Base-by-base conservation (phyloP, 2,888 invertebrate genomes). In the Teleogryllus oceanicus region DNA sequence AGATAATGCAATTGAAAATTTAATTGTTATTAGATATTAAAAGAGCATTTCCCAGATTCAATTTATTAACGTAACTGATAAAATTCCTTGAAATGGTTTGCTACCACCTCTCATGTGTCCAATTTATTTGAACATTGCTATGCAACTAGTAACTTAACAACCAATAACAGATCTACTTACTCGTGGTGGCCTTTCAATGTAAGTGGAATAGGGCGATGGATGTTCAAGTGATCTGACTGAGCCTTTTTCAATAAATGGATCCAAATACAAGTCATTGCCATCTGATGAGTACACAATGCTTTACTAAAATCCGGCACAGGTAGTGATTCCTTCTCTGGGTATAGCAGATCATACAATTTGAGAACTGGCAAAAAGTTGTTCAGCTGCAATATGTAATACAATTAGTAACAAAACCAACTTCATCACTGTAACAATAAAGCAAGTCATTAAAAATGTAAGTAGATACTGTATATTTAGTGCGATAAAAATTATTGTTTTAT, bases 221-320 rank as follows among this genome's bases (percentile, higher is more conserved):
- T 92, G 83, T 93, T 94, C 82, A 93, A 91, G 85, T 94, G 94
- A 85, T 97, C 97, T 2, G 93, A 90, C 86, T 96, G 95, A 0
- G 97, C 97, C 88, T 98, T 98, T 86, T 96, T 97, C 84, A 96
- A 90, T 81, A 98, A 89, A 88, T 98, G 97, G 86, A 98, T 96
- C 97, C 98, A 98, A 86, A 98, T 97, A 85, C 97, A 97, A 16
- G 96, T 95, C 82, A 96, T 94, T 0, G 98, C 97, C 94, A 98
- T 95, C 86, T 94, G 94, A 85, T 95, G 93, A 11, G 95, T 95
- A 84, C 94, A 95, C 81, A 94, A 92, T 0, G 97, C 92, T 85
- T 94, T 94, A 78, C 92, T 94, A 83, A 93, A 94, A 87, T 98
- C 97, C 0, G 98, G 98, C 16, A 97, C 93, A 0, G 95, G 93